Evolutionary conservation across 2,113 vertebrate species (phyloP).

Genomic region (Phainopepla nitens): DNA sequence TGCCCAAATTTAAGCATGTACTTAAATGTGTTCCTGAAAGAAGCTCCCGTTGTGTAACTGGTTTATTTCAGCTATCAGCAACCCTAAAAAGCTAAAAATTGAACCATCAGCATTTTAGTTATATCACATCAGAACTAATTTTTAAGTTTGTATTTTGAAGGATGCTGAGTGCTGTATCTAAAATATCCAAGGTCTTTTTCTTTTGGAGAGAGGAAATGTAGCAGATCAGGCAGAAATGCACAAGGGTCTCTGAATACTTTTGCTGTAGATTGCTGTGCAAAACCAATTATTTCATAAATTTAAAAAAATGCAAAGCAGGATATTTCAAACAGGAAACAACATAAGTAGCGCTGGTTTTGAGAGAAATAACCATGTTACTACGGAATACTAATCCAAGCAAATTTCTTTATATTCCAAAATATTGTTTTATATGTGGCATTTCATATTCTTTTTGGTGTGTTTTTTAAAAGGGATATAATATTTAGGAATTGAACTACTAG

Average conservation of each 20-base stretch:
- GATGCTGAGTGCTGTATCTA: not conserved
- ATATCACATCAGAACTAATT: conserved; percentile 21
- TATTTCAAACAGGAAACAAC: conserved; percentile 60
- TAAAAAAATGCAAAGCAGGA: conserved; percentile 55
- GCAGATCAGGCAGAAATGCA: conserved; percentile 25
- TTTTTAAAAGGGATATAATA: conserved; percentile 16
- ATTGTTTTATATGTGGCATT: conserved; percentile 32
- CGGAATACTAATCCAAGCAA: conserved; percentile 46
- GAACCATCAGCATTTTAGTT: conserved; percentile 41
- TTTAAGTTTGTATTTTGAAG: conserved; percentile 40
- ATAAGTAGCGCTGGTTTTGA: conserved; percentile 26
- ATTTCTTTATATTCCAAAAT: conserved; percentile 38
- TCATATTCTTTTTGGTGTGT: conserved; percentile 18
- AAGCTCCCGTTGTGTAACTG: not conserved
- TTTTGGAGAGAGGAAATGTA: not conserved
- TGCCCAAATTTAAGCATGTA: not conserved
- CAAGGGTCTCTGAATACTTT: conserved; percentile 16
- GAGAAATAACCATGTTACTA: conserved; percentile 48
- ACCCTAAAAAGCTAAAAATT: not conserved
- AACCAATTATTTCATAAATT: conserved; percentile 51
- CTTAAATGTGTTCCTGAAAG: not conserved
- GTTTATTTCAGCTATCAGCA: not conserved
- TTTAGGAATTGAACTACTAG: conserved; percentile 48
- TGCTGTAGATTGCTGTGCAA: conserved; percentile 16
- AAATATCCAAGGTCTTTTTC: conserved; percentile 30